phyloP scores from a whole-genome alignment of 2,113 vertebrate genomes.

The Terrapene triunguis region DNA sequence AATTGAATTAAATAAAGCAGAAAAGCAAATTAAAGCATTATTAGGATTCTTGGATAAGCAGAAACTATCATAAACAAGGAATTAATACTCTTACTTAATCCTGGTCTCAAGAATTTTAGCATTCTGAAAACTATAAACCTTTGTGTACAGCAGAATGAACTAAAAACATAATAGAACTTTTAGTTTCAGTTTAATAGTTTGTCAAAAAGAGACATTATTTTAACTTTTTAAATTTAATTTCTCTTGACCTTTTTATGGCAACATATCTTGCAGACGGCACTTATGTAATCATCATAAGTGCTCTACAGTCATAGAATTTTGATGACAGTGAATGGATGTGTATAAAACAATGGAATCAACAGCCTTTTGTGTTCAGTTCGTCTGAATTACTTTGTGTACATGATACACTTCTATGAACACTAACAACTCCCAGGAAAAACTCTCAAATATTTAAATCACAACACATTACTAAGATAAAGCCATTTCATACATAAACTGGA shows the following conservation, averaged over 20 bases:
- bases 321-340: background rate
- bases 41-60: background rate
- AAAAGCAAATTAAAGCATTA: background rate
- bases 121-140: background rate
- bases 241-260: background rate
- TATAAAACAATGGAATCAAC: background rate
- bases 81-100: background rate
- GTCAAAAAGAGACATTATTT: background rate
- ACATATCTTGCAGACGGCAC: background rate
- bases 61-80: background rate
- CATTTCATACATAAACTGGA: background rate
- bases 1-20: background rate
- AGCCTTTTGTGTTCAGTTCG: fast-evolving
- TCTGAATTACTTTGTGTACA: background rate
- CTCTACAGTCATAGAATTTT: background rate
- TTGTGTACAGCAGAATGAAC: fast-evolving
- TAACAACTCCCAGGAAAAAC: background rate
- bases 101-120: background rate
- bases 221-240: background rate
- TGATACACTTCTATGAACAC: background rate
- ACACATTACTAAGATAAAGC: background rate
- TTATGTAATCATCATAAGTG: background rate
- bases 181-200: background rate
- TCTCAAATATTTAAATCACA: background rate
- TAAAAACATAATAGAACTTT: background rate